phyloP scores from a whole-genome alignment of 2,888 invertebrate genomes.

The Spodoptera picta region DNA sequence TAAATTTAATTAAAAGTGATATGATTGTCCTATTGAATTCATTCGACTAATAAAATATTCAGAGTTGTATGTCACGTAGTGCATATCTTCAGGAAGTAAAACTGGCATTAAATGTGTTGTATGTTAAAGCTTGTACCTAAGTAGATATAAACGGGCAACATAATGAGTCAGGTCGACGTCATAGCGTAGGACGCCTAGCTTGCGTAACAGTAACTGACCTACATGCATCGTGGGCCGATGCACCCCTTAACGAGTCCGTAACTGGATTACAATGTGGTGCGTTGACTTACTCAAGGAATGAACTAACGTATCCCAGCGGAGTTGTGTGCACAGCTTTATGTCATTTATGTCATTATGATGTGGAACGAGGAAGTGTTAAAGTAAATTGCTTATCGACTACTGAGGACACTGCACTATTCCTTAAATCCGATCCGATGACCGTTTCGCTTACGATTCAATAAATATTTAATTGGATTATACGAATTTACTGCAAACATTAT shows the following conservation, averaged over 20 bases:
- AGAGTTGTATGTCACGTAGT: no score
- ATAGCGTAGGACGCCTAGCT: constrained; percentile 65
- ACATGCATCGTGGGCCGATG: constrained; percentile 76
- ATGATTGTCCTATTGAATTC: constrained; percentile 6
- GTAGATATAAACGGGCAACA: constrained; percentile 39
- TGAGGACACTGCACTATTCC: not conserved
- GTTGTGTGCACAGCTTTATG: constrained; percentile 21
- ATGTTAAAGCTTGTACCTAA: constrained; percentile 13
- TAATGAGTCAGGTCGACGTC: constrained; percentile 62
- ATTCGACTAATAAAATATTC: no score
- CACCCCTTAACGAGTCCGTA: constrained; percentile 72
- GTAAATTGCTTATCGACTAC: not conserved
- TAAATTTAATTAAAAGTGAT: constrained; percentile 26
- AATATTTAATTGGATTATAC: constrained; percentile 12
- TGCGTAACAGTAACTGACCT: constrained; percentile 78
- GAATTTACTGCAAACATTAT: constrained; percentile 5
- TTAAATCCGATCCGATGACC: not conserved
- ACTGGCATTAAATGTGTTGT: not conserved
- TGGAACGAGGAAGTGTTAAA: constrained; percentile 14
- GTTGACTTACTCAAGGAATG: constrained; percentile 67
- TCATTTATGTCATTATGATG: not conserved
- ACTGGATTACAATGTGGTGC: constrained; percentile 74
- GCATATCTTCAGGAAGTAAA: not conserved
- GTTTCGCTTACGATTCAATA: not conserved
- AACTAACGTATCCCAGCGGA: constrained; percentile 30